These are phyloP conservation scores for Psix sp. DNA, from an alignment of 1,140 invertebrate species.

Conservation along the genomic window DNA sequence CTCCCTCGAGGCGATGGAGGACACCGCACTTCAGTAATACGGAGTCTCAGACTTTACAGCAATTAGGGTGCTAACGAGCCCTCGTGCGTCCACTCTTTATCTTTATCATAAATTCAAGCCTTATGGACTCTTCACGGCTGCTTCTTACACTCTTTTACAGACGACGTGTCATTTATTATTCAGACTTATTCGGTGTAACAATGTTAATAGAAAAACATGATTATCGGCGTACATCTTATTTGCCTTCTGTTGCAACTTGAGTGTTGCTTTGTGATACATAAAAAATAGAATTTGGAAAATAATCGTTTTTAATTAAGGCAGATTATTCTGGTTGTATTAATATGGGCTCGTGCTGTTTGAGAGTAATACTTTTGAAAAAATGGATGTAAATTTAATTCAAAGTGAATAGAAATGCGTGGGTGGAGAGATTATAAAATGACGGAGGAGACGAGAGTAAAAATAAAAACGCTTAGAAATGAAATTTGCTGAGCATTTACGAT, in stretches of 20 bases:
- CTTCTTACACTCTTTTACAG: conserved; percentile 13
- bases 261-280: neutral
- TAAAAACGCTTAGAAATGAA: conserved; percentile 50
- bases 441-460: conserved; percentile 34
- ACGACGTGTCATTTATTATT: conserved; percentile 25
- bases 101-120: conserved; percentile 27
- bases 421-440: conserved; percentile 3
- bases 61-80: conserved; percentile 63
- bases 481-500: conserved; percentile 39
- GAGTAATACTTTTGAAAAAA: neutral
- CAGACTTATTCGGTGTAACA: conserved; percentile 10
- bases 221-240: neutral
- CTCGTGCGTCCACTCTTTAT: conserved; percentile 54
- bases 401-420: conserved; percentile 14
- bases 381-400: conserved; percentile 7
- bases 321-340: no score
- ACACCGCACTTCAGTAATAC: conserved; percentile 26
- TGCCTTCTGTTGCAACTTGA: no score
- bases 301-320: neutral
- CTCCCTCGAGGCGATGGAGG: conserved; percentile 20
- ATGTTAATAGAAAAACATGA: conserved; percentile 2
- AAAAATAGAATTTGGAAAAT: no score
- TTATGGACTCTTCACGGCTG: neutral
- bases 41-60: conserved; percentile 39
- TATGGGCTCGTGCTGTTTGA: no score